phyloP scores from a whole-genome alignment of 2,797 vertebrate genomes.

The Squalus acanthias region DNA sequence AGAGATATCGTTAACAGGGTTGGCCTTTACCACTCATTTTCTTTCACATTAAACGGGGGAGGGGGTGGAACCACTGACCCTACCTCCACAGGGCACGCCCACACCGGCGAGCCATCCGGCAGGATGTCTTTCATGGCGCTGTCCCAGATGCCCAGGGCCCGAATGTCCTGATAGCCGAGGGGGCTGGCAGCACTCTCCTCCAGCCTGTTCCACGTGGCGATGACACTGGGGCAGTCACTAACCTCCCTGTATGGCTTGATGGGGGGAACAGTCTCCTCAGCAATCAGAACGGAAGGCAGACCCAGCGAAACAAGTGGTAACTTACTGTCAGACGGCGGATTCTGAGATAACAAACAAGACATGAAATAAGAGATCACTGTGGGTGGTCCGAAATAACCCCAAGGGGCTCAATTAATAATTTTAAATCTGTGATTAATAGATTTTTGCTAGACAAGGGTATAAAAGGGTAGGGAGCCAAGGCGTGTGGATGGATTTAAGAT shows the following conservation, averaged over 20 bases:
- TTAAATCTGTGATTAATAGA: not conserved
- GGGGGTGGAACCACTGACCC: not conserved
- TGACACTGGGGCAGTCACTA: constrained; percentile 36
- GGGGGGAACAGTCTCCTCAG: not conserved
- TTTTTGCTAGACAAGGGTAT: not conserved
- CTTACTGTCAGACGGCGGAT: not conserved
- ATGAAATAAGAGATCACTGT: not conserved
- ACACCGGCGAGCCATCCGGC: constrained; percentile 42
- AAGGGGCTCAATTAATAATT: not conserved
- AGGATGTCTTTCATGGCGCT: constrained; percentile 41
- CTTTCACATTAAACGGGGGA: not conserved
- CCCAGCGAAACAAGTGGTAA: not conserved
- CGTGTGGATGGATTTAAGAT: not conserved
- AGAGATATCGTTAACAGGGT: not conserved
- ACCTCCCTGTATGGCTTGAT: not conserved
- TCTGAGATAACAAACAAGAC: not conserved
- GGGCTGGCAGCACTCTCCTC: constrained; percentile 41
- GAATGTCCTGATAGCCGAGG: constrained; percentile 31
- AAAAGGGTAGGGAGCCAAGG: not conserved
- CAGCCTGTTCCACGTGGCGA: constrained; percentile 41
- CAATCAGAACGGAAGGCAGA: not conserved
- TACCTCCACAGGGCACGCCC: constrained; percentile 44
- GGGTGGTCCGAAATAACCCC: not conserved
- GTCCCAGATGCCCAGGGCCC: constrained; percentile 39
- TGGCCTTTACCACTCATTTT: not conserved